Evolutionary conservation across 1,140 invertebrate species (phyloP).

Genomic region (Diuraphis noxia): DNA sequence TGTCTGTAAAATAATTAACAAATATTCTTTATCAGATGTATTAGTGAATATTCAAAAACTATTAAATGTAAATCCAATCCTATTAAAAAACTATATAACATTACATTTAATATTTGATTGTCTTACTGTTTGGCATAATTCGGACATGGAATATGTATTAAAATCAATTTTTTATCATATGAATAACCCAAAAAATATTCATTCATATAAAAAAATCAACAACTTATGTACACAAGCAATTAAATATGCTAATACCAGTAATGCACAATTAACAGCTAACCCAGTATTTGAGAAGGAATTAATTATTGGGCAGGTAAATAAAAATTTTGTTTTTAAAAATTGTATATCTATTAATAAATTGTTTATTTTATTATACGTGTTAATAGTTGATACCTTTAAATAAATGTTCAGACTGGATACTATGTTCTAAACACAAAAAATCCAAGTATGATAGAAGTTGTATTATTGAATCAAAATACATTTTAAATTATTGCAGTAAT

Average conservation of each 20-base stretch:
- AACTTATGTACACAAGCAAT: constrained; percentile 40
- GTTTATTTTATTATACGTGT: neutral
- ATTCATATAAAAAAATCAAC: constrained; percentile 18
- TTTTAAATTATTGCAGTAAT: constrained; percentile 2
- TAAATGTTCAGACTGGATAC: constrained; percentile 13
- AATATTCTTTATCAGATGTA: constrained; percentile 14
- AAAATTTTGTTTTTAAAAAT: neutral
- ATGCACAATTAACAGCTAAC: neutral
- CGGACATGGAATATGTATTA: neutral
- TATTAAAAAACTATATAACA: constrained; percentile 21
- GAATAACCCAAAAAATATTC: neutral
- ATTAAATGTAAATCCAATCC: neutral
- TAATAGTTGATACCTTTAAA: constrained; percentile 11
- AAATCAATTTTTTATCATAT: neutral
- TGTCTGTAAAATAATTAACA: neutral
- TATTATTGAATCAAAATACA: neutral
- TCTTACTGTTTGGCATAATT: constrained; percentile 29
- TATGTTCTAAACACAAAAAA: neutral
- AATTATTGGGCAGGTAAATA: constrained; percentile 39
- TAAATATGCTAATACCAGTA: constrained; percentile 1
- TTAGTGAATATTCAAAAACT: constrained; percentile 8
- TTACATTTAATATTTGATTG: constrained; percentile 37
- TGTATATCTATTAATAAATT: neutral
- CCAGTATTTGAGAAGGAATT: constrained; percentile 29
- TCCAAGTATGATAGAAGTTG: neutral